phyloP scores from a whole-genome alignment of 2,888 invertebrate genomes.

The Conomelus anceps region DNA sequence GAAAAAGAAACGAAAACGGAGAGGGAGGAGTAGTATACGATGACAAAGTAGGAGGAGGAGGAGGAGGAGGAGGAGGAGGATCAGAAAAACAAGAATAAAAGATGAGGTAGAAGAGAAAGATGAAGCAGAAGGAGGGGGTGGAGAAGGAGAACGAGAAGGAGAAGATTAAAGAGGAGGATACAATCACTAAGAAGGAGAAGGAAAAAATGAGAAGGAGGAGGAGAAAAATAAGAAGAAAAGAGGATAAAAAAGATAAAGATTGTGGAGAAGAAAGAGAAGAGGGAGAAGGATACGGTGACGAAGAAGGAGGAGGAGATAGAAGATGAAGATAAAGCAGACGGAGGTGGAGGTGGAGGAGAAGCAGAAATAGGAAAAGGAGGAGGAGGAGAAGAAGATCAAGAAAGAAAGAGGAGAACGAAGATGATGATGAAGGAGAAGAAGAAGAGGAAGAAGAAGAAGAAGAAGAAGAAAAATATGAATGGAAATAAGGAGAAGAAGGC shows the following conservation, averaged over 20 bases:
- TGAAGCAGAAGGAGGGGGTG: neutral
- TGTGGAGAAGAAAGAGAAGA: neutral
- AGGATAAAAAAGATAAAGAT: neutral
- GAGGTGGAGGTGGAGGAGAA: neutral
- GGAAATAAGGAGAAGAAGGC: too few relatives aligned
- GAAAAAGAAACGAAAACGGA: neutral
- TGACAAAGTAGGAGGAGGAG: neutral
- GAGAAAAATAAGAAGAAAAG: too few relatives aligned
- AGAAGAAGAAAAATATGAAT: too few relatives aligned
- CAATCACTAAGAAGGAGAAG: too few relatives aligned
- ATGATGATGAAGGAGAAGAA: too few relatives aligned
- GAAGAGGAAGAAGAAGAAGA: too few relatives aligned
- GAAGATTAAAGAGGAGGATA: too few relatives aligned
- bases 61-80: neutral
- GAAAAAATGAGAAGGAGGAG: neutral
- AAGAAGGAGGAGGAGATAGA: neutral
- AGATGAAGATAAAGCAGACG: neutral
- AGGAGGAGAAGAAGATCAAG: neutral
- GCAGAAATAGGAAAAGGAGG: neutral
- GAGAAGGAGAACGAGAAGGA: neutral
- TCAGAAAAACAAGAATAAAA: too few relatives aligned
- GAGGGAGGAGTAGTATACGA: too few relatives aligned
- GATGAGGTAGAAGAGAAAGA: neutral
- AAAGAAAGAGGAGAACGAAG: neutral
- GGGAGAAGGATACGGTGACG: neutral